Percentiles rank a stretch among this genome's conserved stretches.
phyloP scores from a whole-genome alignment of 2,888 invertebrate genomes.

The Tortrix viridana region DNA sequence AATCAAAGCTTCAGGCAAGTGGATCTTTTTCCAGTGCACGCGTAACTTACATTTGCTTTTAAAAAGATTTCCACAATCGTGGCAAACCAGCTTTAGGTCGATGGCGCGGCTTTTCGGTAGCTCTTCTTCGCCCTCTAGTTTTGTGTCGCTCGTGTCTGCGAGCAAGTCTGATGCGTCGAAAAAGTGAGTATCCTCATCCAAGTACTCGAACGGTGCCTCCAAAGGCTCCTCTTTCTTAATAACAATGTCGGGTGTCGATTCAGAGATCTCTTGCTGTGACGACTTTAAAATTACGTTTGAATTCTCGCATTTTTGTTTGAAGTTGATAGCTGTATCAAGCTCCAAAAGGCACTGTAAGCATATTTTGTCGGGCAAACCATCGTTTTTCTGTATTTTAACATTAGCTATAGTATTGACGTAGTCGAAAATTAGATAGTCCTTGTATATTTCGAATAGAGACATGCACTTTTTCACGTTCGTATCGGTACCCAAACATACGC shows the following conservation, averaged over 20 bases:
- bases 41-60: conserved; percentile 59
- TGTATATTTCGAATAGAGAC: conserved; percentile 63
- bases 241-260: conserved; percentile 34
- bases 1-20: conserved; percentile 47
- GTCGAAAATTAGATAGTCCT: conserved; percentile 56
- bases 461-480: conserved; percentile 49
- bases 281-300: conserved; percentile 56
- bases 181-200: conserved; percentile 38
- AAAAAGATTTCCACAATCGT: conserved; percentile 56
- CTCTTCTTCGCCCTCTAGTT: conserved; percentile 19
- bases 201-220: conserved; percentile 37
- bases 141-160: conserved; percentile 2
- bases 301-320: conserved; percentile 65
- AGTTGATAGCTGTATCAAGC: conserved; percentile 61
- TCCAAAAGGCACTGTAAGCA: conserved; percentile 64
- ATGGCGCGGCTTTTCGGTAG: conserved; percentile 46
- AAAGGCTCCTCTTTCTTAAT: conserved; percentile 49
- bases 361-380: conserved; percentile 67
- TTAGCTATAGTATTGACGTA: conserved; percentile 63
- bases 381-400: conserved; percentile 58
- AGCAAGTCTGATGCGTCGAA: conserved; percentile 35
- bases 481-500: conserved; percentile 66
- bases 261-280: conserved; percentile 26
- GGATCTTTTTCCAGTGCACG: conserved; percentile 59
- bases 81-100: conserved; percentile 56